A percentile compares a stretch with the other conserved stretches of the same genome.
phyloP scores from a whole-genome alignment of 2,797 vertebrate species.

The Paramormyrops hopkinsi region DNA sequence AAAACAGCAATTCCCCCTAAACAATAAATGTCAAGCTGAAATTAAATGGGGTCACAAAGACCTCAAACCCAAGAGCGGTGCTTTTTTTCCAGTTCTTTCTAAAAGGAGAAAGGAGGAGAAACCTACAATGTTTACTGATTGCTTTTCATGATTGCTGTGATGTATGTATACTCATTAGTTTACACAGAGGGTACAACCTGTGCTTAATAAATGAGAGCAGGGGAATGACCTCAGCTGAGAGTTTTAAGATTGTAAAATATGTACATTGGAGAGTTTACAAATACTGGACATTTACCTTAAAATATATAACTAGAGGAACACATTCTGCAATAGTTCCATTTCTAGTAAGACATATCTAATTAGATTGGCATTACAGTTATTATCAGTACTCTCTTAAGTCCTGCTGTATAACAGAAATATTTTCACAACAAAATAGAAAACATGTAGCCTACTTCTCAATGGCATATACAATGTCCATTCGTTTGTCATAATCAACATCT shows the following conservation, averaged over 20 bases:
- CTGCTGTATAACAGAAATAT: background rate
- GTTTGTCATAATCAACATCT: background rate
- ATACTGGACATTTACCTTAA: background rate
- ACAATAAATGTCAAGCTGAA: conserved; percentile 37
- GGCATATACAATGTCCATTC: background rate
- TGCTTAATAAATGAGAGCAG: background rate
- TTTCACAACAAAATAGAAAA: background rate
- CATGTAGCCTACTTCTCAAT: background rate
- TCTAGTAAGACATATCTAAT: background rate
- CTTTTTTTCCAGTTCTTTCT: background rate
- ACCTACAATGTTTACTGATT: background rate
- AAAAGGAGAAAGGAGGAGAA: background rate
- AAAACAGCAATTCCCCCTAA: background rate
- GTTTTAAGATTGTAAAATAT: background rate
- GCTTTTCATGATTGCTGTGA: conserved; percentile 3
- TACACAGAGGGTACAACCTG: conserved; percentile 11
- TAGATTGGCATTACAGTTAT: background rate
- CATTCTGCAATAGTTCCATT: background rate
- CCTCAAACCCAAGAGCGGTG: background rate
- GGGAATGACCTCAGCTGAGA: background rate
- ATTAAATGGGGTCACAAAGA: conserved; percentile 24
- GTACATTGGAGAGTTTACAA: background rate
- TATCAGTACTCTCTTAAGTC: background rate
- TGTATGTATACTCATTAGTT: conserved; percentile 5
- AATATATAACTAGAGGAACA: background rate